Percentiles rank a stretch among this genome's conserved stretches.
phyloP scores from a whole-genome alignment of 2,113 vertebrate species.

The Pachycephala philippinensis region DNA sequence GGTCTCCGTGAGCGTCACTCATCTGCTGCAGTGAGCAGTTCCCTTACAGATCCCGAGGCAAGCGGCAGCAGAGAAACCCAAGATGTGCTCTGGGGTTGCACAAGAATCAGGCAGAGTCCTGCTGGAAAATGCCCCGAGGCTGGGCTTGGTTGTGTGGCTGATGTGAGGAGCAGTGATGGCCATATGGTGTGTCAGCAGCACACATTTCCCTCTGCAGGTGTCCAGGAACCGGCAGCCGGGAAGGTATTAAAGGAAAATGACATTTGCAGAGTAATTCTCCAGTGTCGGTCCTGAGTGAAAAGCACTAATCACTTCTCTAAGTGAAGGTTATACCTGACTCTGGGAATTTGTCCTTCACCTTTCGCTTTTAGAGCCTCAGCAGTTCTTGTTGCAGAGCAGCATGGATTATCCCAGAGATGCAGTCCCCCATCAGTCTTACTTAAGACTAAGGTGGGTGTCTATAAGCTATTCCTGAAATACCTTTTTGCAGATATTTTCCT shows the following conservation, averaged over 20 bases:
- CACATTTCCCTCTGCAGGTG: neutral
- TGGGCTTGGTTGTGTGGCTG: neutral
- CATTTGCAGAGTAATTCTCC: neutral
- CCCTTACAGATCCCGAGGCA: conserved; percentile 30
- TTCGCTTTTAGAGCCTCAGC: neutral
- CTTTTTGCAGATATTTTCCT: neutral
- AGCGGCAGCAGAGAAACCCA: neutral
- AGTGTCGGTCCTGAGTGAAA: neutral
- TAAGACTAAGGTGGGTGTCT: neutral
- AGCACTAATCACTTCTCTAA: neutral
- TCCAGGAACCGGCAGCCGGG: neutral
- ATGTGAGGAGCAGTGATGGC: neutral
- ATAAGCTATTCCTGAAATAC: neutral
- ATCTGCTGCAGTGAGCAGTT: neutral
- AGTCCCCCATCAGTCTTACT: neutral
- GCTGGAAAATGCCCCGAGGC: neutral
- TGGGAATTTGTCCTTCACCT: neutral
- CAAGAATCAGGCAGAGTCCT: neutral
- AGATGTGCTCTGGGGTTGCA: neutral
- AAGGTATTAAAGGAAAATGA: neutral
- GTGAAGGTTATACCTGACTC: neutral
- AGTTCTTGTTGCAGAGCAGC: neutral
- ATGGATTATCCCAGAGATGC: neutral
- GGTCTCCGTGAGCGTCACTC: neutral
- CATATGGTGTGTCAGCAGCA: neutral